Base-by-base conservation (phyloP, 1,140 invertebrate genomes). In the Cotesia chilonis region DNA sequence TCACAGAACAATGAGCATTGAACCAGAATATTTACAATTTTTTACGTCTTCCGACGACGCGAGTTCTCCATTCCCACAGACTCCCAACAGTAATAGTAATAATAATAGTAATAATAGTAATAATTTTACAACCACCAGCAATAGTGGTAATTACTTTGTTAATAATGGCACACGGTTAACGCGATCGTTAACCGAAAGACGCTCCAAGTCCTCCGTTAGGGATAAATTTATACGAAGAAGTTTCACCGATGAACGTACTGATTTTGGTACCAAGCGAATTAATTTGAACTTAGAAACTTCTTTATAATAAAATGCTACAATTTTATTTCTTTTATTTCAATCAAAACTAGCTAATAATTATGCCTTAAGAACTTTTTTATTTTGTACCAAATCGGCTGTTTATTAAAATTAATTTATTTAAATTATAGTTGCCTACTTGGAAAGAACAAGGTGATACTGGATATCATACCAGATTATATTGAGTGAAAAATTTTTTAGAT, bases 241-340 rank as follows among this genome's bases (percentile, higher is more conserved):
- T 63, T 71, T 61, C 17, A 61, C 68, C 14, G 36, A 57, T 17
- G 67, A 70, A 67, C 67, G 75, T 69, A 70, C 9, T 68, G 71
- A 73, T 65, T 75, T 75, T 17, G 10, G 70, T 35, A 76, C 28
- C 2, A 83, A 73, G 66, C 80, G 82, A 38, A 78, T 79, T 59
- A 85, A 85, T 70, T 65, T 86, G 55, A 87, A 83, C 59, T 85
- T 87, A 78, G 85, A 87, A 72, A 86, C 85, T 7, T 87, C 85
- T 4, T 81, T 87, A 64, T 87, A 81, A 84, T 76, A 47, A 14
- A 28, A 28, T 28, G 28, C 28, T 28, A 28, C 28, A 28, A 28
- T 28, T 28, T 28, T 28, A 28, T 28, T 28, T 28, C 1, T 28
- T 28, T 28, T 28, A 28, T 28, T 28, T 1, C 28, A 28, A 28